Evolutionary conservation across 2,797 vertebrate genomes (phyloP), one percentile per base, ranked within the genome.

Genomic region (Muscicapa comitata): DNA sequence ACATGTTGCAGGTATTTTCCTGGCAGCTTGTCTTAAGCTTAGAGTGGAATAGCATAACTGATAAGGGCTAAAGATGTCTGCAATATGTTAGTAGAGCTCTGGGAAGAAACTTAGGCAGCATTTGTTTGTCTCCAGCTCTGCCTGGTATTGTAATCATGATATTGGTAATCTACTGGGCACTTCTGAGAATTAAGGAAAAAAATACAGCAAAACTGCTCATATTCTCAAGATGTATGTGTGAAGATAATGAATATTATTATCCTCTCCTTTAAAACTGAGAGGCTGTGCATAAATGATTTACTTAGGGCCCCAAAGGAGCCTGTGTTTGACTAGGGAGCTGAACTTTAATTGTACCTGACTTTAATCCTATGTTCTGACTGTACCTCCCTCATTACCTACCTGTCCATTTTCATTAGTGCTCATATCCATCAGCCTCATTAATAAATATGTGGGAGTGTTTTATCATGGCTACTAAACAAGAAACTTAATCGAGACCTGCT

Each of bases 281-380:
- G 48, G n/a, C n/a, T 96, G 70, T 66, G 88, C 55, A 93, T 93
- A 88, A 95, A 78, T 95, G 24, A 95, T 90, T 96, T 96, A 86
- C 55, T 70, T 67, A 76, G n/a, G 45, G 48, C 58, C 95, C 67
- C 94, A 93, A 62, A 97, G 95, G 96, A 97, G 77, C 51, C 72
- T 45, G 26, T 87, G 61, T 95, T 94, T 93, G 65, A 91, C 66
- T 62, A 91, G 91, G 93, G 90, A 97, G 51, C 93, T 96, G 92
- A 94, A 93, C 90, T 96, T 91, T 89, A 96, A 82, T 96, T 95
- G 92, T 85, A 93, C 87, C 92, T 88, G 74, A 95, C 91, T 95
- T 91, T 88, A 93, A 89, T 96, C 84, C 87, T 89, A 4, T 94
- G 93, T 93, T 94, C 92, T 88, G 76, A 73, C 67, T 94, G 90